A percentile compares a stretch with the other conserved stretches of the same genome.
These are phyloP conservation scores for Mareca penelope DNA, from an alignment of 2,797 vertebrate genomes.

Conservation along the genomic window DNA sequence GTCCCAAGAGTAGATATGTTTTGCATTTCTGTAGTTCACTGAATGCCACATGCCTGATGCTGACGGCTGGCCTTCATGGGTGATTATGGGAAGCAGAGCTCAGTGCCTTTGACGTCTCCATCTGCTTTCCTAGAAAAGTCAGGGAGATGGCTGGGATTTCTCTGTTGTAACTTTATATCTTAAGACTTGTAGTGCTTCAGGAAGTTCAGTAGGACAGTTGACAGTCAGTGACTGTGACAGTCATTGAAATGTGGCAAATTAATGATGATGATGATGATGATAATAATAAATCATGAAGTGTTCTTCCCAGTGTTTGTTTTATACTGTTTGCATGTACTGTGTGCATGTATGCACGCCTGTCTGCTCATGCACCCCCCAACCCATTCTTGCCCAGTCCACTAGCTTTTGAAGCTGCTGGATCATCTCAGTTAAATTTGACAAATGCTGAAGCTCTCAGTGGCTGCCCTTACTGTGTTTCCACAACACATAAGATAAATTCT, in stretches of 20 bases:
- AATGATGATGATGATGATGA: no score
- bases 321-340: not conserved
- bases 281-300: not conserved
- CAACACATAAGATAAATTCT: not conserved
- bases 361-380: not conserved
- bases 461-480: not conserved
- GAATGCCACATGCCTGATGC: not conserved
- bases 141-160: not conserved
- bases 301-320: not conserved
- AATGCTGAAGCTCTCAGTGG: not conserved
- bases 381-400: not conserved
- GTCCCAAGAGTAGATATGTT: not conserved
- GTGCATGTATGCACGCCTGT: not conserved
- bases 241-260: not conserved
- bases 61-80: fast-evolving
- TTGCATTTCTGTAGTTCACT: not conserved
- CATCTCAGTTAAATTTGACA: not conserved
- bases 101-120: not conserved
- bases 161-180: not conserved
- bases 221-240: not conserved
- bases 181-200: not conserved
- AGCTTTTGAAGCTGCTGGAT: not conserved
- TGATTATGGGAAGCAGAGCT: not conserved
- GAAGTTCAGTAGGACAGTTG: not conserved
- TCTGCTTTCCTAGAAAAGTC: not conserved